A percentile compares a stretch with the other conserved stretches of the same genome.
Evolutionary conservation across 2,797 vertebrate species (phyloP).

Genomic region (Sebastes taczanowskii): DNA sequence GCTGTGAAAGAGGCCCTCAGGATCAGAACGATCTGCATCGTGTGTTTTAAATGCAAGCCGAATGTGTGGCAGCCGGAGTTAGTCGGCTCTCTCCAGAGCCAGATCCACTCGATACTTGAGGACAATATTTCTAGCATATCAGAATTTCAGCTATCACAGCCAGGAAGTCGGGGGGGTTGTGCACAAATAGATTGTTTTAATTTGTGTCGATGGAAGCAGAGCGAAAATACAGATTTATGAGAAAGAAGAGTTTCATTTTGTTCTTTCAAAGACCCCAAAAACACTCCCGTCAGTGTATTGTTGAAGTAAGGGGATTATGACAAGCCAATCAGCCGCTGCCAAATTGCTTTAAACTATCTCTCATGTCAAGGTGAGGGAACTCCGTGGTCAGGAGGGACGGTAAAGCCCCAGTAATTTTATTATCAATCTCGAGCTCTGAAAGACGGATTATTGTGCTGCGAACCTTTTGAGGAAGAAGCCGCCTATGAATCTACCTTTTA

Average conservation of each 20-base stretch:
- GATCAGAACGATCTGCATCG: conserved; percentile 13
- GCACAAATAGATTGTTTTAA: conserved; percentile 22
- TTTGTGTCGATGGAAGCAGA: conserved; percentile 25
- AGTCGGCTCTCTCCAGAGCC: conserved; percentile 2
- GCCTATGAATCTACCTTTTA: conserved; percentile 50
- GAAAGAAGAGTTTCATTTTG: conserved; percentile 3
- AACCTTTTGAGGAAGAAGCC: conserved; percentile 47
- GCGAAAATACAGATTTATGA: background rate
- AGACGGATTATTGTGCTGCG: conserved; percentile 42
- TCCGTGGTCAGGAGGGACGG: conserved; percentile 22
- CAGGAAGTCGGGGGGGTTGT: conserved; percentile 2
- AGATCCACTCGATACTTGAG: background rate
- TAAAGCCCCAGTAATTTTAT: conserved; percentile 37
- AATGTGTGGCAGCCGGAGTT: background rate
- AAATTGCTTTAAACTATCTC: conserved; percentile 59
- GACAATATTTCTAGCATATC: conserved; percentile 36
- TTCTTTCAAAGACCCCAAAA: conserved; percentile 13
- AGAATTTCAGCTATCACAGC: conserved; percentile 41
- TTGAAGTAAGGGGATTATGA: conserved; percentile 50
- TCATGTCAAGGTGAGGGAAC: conserved; percentile 28
- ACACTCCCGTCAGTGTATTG: conserved; percentile 21
- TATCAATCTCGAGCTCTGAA: conserved; percentile 43
- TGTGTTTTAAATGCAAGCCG: conserved; percentile 5
- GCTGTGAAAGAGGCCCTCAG: conserved; percentile 1
- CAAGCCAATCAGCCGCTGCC: conserved; percentile 40